Percentiles rank a stretch among this genome's conserved stretches.
These are phyloP conservation scores for Antheraea assamensis DNA, from an alignment of 2,888 invertebrate genomes.

Conservation along the genomic window DNA sequence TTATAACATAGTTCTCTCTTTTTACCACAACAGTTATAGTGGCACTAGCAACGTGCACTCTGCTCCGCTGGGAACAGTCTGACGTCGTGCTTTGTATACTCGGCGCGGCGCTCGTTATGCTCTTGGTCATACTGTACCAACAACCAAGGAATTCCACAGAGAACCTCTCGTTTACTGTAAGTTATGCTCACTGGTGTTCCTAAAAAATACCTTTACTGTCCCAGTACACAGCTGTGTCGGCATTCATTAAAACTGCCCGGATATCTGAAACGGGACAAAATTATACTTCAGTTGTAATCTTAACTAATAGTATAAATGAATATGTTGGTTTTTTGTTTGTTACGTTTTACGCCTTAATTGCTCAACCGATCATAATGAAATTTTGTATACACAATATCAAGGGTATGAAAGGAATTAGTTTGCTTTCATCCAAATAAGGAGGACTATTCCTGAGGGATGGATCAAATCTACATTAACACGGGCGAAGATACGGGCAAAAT, in stretches of 20 bases:
- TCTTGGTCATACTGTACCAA: constrained; percentile 83
- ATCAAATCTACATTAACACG: no score
- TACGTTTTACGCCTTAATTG: no score
- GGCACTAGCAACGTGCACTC: constrained; percentile 76
- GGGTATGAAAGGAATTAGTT: no score
- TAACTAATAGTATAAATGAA: no score
- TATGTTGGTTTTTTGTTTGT: no score
- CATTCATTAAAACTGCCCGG: background rate
- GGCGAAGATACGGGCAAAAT: no score
- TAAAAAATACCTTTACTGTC: background rate
- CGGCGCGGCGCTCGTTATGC: constrained; percentile 76
- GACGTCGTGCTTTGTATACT: constrained; percentile 71
- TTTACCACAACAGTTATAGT: constrained; percentile 73
- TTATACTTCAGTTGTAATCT: no score
- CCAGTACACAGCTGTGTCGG: background rate
- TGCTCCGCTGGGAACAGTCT: constrained; percentile 64
- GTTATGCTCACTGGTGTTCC: background rate
- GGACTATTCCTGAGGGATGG: no score
- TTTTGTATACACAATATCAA: no score
- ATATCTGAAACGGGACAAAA: no score
- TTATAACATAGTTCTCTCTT: background rate
- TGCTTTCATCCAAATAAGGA: no score
- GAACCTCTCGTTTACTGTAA: constrained; percentile 84
- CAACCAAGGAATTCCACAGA: constrained; percentile 84
- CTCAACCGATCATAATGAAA: no score